Percentiles rank a stretch among this genome's conserved stretches.
phyloP scores from a whole-genome alignment of 2,888 invertebrate genomes.

The Athalia cordata region DNA sequence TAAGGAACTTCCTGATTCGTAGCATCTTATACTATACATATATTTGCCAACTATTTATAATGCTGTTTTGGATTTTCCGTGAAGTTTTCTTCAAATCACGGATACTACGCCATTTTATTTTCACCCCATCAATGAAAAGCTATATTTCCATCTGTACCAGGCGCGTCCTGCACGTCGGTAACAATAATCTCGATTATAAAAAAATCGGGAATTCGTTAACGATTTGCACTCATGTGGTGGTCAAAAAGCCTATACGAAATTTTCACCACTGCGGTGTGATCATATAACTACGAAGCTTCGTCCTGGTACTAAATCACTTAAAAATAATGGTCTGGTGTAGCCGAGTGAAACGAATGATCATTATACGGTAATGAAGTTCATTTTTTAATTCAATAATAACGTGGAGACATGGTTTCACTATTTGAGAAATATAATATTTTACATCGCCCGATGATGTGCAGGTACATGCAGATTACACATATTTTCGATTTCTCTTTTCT shows the following conservation, averaged over 20 bases:
- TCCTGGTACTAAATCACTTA: constrained; percentile 19
- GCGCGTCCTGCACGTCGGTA: too few relatives aligned
- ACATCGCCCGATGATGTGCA: neutral
- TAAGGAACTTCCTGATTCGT: neutral
- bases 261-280: constrained; percentile 1
- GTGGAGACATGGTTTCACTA: too few relatives aligned
- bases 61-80: constrained; percentile 31
- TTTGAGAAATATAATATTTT: too few relatives aligned
- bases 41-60: neutral
- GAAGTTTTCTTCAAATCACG: constrained; percentile 1
- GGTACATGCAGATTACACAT: neutral
- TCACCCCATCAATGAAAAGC: neutral
- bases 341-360: constrained; percentile 1
- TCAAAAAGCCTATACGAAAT: too few relatives aligned
- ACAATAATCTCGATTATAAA: too few relatives aligned
- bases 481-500: too few relatives aligned
- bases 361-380: neutral
- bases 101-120: constrained; percentile 28
- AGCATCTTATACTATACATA: neutral
- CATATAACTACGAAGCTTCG: constrained; percentile 4
- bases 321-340: constrained; percentile 11
- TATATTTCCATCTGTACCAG: too few relatives aligned
- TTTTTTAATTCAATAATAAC: neutral
- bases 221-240: too few relatives aligned
- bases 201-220: too few relatives aligned